Conservation (phyloP, 2,888 invertebrate genomes). For the Tenthredo scrophulariae region DNA sequence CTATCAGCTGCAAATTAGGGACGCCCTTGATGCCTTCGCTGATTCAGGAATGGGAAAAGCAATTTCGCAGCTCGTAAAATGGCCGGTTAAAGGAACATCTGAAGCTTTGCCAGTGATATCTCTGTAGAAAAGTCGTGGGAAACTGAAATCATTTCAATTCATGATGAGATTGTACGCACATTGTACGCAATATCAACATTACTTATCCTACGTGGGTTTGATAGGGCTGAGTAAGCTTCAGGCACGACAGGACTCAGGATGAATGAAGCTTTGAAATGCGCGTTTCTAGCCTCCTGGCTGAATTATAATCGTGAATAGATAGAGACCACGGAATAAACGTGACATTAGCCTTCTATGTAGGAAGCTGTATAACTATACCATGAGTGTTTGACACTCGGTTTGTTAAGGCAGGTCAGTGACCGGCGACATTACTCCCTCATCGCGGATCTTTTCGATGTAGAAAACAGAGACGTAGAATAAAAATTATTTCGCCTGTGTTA, state of each 20-base stretch:
- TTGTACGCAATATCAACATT: too few species aligned
- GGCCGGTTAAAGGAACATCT: conserved; percentile 12
- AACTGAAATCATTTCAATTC: background rate
- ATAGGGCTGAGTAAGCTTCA: background rate
- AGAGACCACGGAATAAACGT: background rate
- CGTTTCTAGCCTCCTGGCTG: background rate
- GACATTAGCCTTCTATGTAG: background rate
- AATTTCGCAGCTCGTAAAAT: conserved; percentile 25
- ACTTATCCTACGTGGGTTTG: background rate
- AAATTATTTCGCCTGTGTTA: too few species aligned
- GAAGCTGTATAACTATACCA: background rate
- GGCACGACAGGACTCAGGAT: background rate
- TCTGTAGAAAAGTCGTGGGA: background rate
- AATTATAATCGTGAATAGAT: background rate
- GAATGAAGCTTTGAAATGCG: background rate
- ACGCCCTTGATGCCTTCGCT: background rate
- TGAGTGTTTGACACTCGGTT: background rate
- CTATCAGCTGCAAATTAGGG: conserved; percentile 27
- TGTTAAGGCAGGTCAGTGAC: conserved; percentile 65
- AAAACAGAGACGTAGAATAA: too few species aligned
- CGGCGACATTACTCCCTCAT: conserved; percentile 51
- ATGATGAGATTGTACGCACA: too few species aligned
- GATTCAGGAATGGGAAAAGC: conserved; percentile 8
- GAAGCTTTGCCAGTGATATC: background rate
- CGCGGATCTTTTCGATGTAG: background rate